Evolutionary conservation across 2,797 vertebrate species (phyloP).

Genomic region (Coracias cyanogaster): DNA sequence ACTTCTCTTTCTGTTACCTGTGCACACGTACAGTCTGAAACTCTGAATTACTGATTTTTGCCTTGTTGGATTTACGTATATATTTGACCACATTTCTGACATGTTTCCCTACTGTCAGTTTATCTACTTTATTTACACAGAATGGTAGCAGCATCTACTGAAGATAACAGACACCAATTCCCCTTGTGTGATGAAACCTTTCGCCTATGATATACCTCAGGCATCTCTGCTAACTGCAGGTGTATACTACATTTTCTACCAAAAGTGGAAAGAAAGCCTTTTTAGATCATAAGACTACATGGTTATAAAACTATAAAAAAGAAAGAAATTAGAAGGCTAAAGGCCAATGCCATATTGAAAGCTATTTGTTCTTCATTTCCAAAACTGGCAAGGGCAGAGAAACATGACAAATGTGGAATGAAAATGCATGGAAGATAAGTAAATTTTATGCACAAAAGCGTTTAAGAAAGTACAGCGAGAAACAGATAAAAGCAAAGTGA

Average conservation of each 20-base stretch:
- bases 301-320: background rate
- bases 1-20: background rate
- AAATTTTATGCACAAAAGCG: slow-evolving; percentile 17
- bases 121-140: background rate
- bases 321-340: background rate
- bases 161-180: background rate
- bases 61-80: background rate
- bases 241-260: background rate
- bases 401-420: background rate
- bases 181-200: background rate
- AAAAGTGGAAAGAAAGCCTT: background rate
- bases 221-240: background rate
- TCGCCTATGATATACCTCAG: background rate
- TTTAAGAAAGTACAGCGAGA: slow-evolving; percentile 2
- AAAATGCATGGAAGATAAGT: slow-evolving; percentile 4
- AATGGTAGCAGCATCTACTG: background rate
- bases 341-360: background rate
- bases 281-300: background rate
- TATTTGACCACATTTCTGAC: background rate
- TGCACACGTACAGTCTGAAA: background rate
- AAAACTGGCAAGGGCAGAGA: background rate
- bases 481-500: slow-evolving; percentile 35
- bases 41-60: background rate
- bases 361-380: slow-evolving; percentile 2
- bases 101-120: background rate